Percentiles rank a stretch among this genome's conserved stretches.
Evolutionary conservation across 1,140 invertebrate genomes (phyloP).

Genomic region (Dinothrombium tinctorium): DNA sequence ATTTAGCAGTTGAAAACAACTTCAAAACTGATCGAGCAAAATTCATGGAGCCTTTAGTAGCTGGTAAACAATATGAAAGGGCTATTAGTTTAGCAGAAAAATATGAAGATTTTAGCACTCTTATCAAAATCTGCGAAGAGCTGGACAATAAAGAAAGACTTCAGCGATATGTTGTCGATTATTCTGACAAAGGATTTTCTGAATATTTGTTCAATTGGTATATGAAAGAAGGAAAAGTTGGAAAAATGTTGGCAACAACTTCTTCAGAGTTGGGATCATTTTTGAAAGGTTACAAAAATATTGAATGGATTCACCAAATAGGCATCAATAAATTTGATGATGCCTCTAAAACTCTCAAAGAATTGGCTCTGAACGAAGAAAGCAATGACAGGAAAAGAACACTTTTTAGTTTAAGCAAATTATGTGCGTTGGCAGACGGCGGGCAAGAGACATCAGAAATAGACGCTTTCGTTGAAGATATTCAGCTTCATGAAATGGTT

Average conservation of each 20-base stretch:
- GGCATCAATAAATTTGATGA: constrained; percentile 34
- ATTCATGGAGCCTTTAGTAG: constrained; percentile 27
- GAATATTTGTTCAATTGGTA: constrained; percentile 46
- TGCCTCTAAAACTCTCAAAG: constrained; percentile 36
- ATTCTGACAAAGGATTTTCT: constrained; percentile 35
- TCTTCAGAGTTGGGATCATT: constrained; percentile 25
- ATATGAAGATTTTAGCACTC: constrained; percentile 56
- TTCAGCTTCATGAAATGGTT: no score
- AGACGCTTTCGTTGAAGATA: no score
- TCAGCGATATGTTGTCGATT: constrained; percentile 52
- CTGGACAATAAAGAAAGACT: constrained; percentile 47
- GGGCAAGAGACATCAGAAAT: no score
- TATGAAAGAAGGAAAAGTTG: constrained; percentile 27
- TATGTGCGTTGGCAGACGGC: constrained; percentile 20
- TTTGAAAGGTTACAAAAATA: constrained; percentile 39
- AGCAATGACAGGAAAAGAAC: constrained; percentile 42
- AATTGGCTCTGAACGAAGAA: constrained; percentile 39
- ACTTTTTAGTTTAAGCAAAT: constrained; percentile 25
- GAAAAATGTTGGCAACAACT: constrained; percentile 16
- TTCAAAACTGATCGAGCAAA: constrained; percentile 18
- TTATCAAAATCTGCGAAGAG: constrained; percentile 46
- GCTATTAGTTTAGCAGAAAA: constrained; percentile 67
- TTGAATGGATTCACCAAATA: constrained; percentile 52
- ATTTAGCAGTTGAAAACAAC: constrained; percentile 31
- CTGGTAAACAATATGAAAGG: constrained; percentile 46